Evolutionary conservation across 1,140 invertebrate species (phyloP), one percentile per base, ranked within the genome.

Genomic region (Pemphigus obesinymphae): DNA sequence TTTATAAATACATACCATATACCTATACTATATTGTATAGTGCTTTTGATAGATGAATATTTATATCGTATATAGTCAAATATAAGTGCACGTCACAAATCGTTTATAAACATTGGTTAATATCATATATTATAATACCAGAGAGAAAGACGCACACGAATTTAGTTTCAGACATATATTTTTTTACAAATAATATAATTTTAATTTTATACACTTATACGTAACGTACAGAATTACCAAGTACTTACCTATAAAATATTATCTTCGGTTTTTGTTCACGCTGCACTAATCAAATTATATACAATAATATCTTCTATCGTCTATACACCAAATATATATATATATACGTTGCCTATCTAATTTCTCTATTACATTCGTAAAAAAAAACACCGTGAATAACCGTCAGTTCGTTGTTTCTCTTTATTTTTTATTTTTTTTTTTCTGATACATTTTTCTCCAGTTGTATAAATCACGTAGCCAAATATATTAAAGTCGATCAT

Each of bases 401-500:
- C 23, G 31, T 13, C 61, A 31, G 29, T 40, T 45, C 4, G 50
- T 58, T 23, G 43, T 48, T 53, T 55, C 53, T 40, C 15, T 37
- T n/a, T n/a, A n/a, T 17, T 26, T 73, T 29, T 45, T 17, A 13
- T 23, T 73, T 29, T 7, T n/a, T n/a, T n/a, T n/a, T n/a, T n/a
- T n/a, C 13, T 13, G 10, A 11, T 7, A 45, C 15, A 37, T 76
- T 53, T n/a, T 55, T 58, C 31, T 63, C 3, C 8, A 8, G 1
- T 3, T 17, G 55, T 31, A 80, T 13, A 29, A 80, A 80, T 61
- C 76, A 78, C 76, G 53, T 80, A 63, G 37, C 75, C 31, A 29
- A 29, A 80, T 23, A 43, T n/a, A 43, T 11, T 5, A 40, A 53
- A 31, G 20, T 20, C 48, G 29, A 55, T 37, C 20, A 55, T 29